phyloP scores from a whole-genome alignment of 2,797 vertebrate genomes.

The Chiroxiphia lanceolata region DNA sequence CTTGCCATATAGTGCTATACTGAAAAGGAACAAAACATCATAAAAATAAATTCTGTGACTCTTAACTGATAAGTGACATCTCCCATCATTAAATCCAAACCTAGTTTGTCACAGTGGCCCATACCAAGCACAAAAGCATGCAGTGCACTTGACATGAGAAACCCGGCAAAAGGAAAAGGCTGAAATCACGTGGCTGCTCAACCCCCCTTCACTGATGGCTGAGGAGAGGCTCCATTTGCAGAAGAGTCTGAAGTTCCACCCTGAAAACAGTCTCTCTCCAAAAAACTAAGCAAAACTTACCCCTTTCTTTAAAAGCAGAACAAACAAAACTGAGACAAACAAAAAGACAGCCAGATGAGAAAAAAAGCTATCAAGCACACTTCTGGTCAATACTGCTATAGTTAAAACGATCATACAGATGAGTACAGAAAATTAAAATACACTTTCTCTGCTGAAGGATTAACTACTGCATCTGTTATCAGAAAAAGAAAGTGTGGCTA shows the following conservation, averaged over 20 bases:
- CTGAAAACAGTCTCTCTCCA: background rate
- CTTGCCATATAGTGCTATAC: background rate
- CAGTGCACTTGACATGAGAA: background rate
- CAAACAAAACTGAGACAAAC: background rate
- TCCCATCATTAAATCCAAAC: background rate
- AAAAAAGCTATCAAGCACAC: background rate
- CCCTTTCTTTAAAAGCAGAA: background rate
- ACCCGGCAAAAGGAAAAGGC: background rate
- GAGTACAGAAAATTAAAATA: background rate
- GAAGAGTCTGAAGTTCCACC: background rate
- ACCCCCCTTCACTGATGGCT: background rate
- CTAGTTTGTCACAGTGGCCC: background rate
- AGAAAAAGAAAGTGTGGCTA: background rate
- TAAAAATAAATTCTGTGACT: background rate
- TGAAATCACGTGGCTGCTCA: fast-evolving
- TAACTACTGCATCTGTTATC: background rate
- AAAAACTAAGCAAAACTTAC: background rate
- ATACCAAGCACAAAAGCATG: background rate
- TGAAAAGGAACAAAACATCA: background rate
- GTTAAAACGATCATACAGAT: background rate
- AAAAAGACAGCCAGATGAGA: background rate
- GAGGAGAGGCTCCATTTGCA: background rate
- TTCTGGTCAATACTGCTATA: background rate
- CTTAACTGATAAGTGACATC: background rate
- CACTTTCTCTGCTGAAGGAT: background rate